Evolutionary conservation across 2,113 vertebrate genomes (phyloP).

Genomic region (Calypte anna): DNA sequence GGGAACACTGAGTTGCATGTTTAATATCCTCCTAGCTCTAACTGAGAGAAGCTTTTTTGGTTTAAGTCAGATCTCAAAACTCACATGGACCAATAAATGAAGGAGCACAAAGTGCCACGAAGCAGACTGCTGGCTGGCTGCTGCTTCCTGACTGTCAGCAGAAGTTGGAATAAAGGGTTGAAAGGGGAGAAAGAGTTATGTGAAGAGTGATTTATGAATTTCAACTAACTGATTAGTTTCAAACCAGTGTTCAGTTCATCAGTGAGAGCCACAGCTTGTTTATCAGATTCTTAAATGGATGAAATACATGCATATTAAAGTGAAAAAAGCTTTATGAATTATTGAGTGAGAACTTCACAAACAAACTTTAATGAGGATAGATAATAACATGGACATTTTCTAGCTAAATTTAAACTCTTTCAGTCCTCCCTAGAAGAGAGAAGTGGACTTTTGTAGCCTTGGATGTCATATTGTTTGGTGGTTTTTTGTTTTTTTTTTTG

Average conservation of each 20-base stretch:
- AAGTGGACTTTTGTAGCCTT: fast-evolving
- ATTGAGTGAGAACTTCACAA: conserved; percentile 3
- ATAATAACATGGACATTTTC: conserved; percentile 8
- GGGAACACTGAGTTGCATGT: neutral
- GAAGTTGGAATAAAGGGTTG: neutral
- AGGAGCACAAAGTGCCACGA: neutral
- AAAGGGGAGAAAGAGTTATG: neutral
- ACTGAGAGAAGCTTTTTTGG: neutral
- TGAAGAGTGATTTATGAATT: conserved; percentile 66
- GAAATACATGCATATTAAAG: conserved; percentile 75
- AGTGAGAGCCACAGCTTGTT: conserved; percentile 67
- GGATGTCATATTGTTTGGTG: no score
- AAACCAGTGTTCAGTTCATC: conserved; percentile 57
- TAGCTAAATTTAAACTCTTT: neutral
- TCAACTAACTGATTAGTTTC: conserved; percentile 65
- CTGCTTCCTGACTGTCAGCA: conserved; percentile 60
- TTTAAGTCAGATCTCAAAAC: neutral
- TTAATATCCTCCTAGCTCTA: neutral
- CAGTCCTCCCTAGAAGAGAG: neutral
- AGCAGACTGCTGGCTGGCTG: neutral
- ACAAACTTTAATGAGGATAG: conserved; percentile 4
- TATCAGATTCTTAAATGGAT: conserved; percentile 68
- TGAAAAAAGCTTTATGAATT: conserved; percentile 40
- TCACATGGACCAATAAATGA: neutral
- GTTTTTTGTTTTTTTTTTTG: no score